A percentile compares a stretch with the other conserved stretches of the same genome.
phyloP scores from a whole-genome alignment of 2,797 vertebrate species.

The Hydrolagus colliei region DNA sequence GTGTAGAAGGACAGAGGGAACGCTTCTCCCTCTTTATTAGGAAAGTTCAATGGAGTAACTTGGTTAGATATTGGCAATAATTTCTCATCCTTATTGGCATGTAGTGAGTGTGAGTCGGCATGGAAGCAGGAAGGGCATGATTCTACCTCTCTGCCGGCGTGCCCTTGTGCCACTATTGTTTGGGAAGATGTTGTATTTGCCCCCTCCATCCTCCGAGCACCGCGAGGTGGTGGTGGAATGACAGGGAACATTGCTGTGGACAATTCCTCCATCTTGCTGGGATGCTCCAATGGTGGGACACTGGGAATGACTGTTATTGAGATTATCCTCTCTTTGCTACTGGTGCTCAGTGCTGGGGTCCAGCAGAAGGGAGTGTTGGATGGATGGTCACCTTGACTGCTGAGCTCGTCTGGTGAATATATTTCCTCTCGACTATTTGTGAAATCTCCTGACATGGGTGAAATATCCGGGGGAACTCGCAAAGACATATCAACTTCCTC shows the following conservation, averaged over 20 bases:
- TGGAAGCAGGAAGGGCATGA: too few relatives aligned
- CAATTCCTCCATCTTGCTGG: not conserved
- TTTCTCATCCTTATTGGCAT: too few relatives aligned
- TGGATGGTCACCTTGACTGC: not conserved
- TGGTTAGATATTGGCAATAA: too few relatives aligned
- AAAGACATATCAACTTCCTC: conserved; percentile 17
- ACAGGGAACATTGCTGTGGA: not conserved
- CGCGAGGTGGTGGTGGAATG: conserved; percentile 9
- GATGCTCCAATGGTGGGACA: not conserved
- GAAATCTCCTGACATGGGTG: not conserved
- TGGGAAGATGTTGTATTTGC: not conserved
- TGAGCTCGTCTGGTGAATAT: not conserved
- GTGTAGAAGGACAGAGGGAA: too few relatives aligned
- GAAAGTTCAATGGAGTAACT: too few relatives aligned
- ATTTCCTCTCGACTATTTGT: not conserved
- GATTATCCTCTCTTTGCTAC: not conserved
- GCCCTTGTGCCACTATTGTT: not conserved
- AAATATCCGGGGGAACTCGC: not conserved
- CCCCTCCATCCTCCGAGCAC: not conserved
- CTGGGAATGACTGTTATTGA: not conserved
- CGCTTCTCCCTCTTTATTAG: too few relatives aligned
- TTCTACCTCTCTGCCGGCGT: too few relatives aligned
- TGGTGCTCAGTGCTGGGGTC: not conserved
- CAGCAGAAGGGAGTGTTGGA: not conserved
- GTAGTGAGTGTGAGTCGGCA: too few relatives aligned